A percentile compares a stretch with the other conserved stretches of the same genome.
Evolutionary conservation across 2,113 vertebrate species (phyloP).

Genomic region (Dinomys branickii): DNA sequence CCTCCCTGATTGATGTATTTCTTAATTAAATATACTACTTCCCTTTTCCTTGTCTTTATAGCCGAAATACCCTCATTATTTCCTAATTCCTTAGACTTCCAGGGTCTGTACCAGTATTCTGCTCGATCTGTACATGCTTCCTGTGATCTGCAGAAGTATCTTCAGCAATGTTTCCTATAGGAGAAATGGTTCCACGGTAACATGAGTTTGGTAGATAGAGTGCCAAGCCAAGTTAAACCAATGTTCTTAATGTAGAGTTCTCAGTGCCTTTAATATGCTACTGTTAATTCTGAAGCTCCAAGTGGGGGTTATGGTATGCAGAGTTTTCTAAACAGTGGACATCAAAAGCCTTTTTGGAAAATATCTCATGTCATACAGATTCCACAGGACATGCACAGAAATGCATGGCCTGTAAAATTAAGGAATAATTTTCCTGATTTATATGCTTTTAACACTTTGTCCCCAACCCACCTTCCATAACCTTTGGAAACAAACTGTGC

Average conservation of each 20-base stretch:
- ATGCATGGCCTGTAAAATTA: background rate
- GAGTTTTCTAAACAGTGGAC: background rate
- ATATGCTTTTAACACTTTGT: background rate
- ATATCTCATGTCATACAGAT: background rate
- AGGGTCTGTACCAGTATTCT: background rate
- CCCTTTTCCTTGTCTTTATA: slow-evolving; percentile 20
- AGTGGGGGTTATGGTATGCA: background rate
- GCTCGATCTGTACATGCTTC: background rate
- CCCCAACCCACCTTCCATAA: background rate
- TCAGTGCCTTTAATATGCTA: background rate
- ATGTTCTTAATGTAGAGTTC: background rate
- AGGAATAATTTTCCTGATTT: background rate
- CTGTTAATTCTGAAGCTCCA: slow-evolving; percentile 1
- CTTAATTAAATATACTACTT: background rate
- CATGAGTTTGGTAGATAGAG: background rate
- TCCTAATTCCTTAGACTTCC: background rate
- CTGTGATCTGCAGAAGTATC: background rate
- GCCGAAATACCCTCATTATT: background rate
- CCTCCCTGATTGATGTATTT: background rate
- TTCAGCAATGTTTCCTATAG: background rate
- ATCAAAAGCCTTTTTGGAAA: background rate
- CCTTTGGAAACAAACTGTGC: background rate
- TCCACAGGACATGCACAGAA: background rate
- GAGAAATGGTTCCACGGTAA: background rate
- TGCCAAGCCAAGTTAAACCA: background rate